Evolutionary conservation across 2,888 invertebrate species (phyloP), one percentile per base, ranked within the genome.

Genomic region (Rhopalosiphum nymphaeae): DNA sequence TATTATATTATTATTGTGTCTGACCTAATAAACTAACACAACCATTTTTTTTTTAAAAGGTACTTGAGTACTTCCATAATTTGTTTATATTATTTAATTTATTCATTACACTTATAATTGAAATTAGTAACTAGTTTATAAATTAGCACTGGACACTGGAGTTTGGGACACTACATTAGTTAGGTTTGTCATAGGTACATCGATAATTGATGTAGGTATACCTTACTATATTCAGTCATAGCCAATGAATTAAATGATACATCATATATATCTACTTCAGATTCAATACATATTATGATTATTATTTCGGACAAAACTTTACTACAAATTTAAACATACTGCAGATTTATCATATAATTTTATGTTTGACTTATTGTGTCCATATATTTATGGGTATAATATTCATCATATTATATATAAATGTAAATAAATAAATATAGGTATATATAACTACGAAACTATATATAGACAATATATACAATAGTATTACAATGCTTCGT

Each of bases 1-100:
- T 36, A 78, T 36, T 36, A 67, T 67, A 67, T 36, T 78, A 21
- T 78, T 78, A 78, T 21, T 78, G 78, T 36, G 21, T 78, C 78
- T 78, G 86, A 86, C 86, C 46, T 86, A 86, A 46, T 86, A 86
- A 86, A 46, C 86, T n/a, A 46, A 46, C n/a, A 49, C 16, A n/a
- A 86, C 44, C 46, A 46, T 86, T 86, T 86, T 86, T 86, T 42
- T 86, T 44, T 85, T 29, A 36, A 36, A 78, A 42, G 16, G 5
- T 67, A n/a, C 36, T 36, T 36, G 21, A 5, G 5, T 67, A n/a
- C 36, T 36, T 36, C 21, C 36, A 78, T 78, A 78, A 9, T 36
- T 21, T 78, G 61, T n/a, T 29, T n/a, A 11, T n/a, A 78, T 36
- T 21, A 9, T 78, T 36, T 67, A 67, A 67, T 36, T 36, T 21